Evolutionary conservation across 53 echinoderm and acorn worm genomes (phyloP), one percentile per base, ranked within the genome.

Genomic region (Crossaster papposus): DNA sequence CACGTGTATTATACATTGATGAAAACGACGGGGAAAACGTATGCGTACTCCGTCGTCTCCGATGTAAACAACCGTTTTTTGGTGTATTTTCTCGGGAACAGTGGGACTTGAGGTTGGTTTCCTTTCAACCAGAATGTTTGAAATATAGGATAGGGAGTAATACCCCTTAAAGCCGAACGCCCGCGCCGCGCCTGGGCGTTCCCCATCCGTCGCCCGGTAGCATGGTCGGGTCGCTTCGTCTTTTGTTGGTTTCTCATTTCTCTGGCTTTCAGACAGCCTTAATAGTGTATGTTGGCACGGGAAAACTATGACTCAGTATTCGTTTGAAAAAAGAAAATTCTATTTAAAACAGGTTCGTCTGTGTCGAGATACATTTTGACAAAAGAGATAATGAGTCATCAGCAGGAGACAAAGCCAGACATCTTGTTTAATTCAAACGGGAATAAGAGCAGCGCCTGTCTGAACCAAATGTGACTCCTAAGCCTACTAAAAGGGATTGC

Each of bases 271-370:
- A 82, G 82, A 82, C 82, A 65, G 37, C 28, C 70, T 15, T n/a
- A n/a, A n/a, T n/a, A 33, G 55, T 30, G 36, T 38, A 24, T 65
- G 65, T 14, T 34, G 24, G 35, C 74, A 17, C 10, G 44, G 68
- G 38, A 28, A 7, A 68, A 35, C 64, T 68, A 65, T 82, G 82
- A 82, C 82, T 82, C 65, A 82, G n/a, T 82, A 29, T 65, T 20
- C 26, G 4, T 68, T 33, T 33, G 26, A 58, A 81, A 22, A 44
- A 62, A n/a, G n/a, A n/a, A n/a, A n/a, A n/a, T n/a, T 12, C 81
- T 62, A 81, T 81, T 62, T 62, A 64, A 54, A 70, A 28, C 29
- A 54, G 29, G 53, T 79, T 52, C 63, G 6, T 62, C 55, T 81
- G 18, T 26, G 34, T 22, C 32, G 17, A 24, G 53, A 36, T 17